Evolutionary conservation across 2,797 vertebrate genomes (phyloP).

Genomic region (Parauchenoglanis ngamensis): DNA sequence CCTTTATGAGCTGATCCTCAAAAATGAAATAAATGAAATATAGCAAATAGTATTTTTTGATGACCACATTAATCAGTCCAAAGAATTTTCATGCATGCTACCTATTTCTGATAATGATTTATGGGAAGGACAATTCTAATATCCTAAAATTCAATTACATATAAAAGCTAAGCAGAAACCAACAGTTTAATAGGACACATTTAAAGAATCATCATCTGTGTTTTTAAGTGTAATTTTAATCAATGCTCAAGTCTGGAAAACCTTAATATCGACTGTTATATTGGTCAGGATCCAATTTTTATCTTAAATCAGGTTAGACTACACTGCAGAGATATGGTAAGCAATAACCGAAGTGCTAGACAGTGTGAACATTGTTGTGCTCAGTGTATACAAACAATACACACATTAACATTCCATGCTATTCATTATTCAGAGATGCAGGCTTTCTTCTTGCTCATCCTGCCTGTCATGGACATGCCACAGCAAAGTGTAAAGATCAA

Average conservation of each 20-base stretch:
- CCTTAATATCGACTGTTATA: neutral
- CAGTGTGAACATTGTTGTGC: neutral
- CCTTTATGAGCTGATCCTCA: neutral
- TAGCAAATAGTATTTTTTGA: neutral
- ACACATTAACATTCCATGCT: constrained; percentile 14
- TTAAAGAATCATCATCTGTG: neutral
- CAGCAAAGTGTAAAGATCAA: constrained; percentile 44
- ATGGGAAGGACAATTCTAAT: neutral
- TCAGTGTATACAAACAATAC: neutral
- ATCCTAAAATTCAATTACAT: neutral
- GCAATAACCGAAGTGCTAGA: neutral
- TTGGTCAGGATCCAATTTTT: neutral
- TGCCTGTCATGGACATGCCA: constrained; percentile 35
- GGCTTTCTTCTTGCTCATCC: constrained; percentile 20
- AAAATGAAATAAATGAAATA: neutral
- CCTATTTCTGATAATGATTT: neutral
- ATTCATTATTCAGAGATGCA: constrained; percentile 13
- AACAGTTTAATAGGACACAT: no score
- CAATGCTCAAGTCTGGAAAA: neutral
- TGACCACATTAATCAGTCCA: neutral
- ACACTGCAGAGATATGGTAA: neutral
- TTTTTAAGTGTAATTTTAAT: neutral
- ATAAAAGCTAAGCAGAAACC: neutral
- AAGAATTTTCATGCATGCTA: neutral
- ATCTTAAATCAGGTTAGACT: neutral